Conservation (phyloP, 2,113 vertebrate species). For the Rhea americana region DNA sequence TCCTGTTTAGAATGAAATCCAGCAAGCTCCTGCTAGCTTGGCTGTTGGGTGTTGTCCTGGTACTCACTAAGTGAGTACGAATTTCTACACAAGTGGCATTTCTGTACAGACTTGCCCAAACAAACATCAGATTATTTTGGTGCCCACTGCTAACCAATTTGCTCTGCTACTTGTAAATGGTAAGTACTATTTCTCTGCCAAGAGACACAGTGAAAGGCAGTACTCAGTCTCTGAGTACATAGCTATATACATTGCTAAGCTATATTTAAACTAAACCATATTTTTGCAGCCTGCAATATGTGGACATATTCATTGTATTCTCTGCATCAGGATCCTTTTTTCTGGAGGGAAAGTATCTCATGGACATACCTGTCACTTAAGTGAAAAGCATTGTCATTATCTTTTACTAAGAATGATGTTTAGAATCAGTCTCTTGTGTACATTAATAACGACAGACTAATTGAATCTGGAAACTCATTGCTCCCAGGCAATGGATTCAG, state of each 20-base stretch:
- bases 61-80: background rate
- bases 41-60: background rate
- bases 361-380: background rate
- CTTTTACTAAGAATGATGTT: background rate
- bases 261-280: background rate
- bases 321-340: background rate
- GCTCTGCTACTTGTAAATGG: background rate
- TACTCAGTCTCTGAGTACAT: fast-evolving
- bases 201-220: background rate
- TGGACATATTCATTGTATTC: fast-evolving
- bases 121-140: fast-evolving
- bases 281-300: background rate
- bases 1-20: background rate
- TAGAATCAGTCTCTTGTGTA: background rate
- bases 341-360: background rate
- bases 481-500: background rate
- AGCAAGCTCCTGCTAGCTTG: too few relatives aligned
- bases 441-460: background rate
- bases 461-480: conserved; percentile 9
- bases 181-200: background rate
- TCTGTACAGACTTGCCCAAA: background rate
- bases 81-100: background rate
- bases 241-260: background rate
- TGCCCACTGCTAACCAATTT: background rate
- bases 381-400: background rate